Base-by-base conservation (phyloP, 2,113 vertebrate genomes). In the Nyctereutes procyonoides region DNA sequence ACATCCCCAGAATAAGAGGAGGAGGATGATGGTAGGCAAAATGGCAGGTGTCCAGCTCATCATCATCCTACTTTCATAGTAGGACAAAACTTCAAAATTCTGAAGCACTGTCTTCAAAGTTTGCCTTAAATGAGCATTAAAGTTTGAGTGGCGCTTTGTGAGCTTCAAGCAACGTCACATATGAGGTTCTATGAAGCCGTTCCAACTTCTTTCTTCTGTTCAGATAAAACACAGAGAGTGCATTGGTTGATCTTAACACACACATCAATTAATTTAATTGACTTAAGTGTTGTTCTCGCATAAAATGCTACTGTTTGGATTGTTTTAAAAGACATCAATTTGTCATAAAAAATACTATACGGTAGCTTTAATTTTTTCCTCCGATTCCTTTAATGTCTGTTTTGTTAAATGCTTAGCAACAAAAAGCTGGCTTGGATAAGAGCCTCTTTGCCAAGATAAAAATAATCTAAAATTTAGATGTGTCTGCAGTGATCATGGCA, bases 181-280 rank as follows among this genome's bases (percentile, higher is more conserved):
- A 73, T 81, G 53, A 32, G 84, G 63, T 43, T 86, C 85, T 74
- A 32, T 71, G 92, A 94, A 94, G 88, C 88, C 10, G 3, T 88
- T 91, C 82, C 77, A 95, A 63, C 83, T 93, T 88, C 88, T 60
- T 86, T 96, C 95, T 43, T 30, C 1, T 1, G 19, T 97, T 98
- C 97, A 95, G 98, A 98, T 96, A 69, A 98, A 93, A 98, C 96
- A 51, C n/a, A 85, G 83, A 62, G 97, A 98, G 83, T 26, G 90
- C 62, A 95, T 71, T 98, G 96, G 79, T 96, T 97, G 96, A 95
- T 98, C 67, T 97, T 96, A 98, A 98, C 96, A 97, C 85, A 74
- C 96, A 35, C 97, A 97, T 98, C 97, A 98, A 95, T 98, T 98
- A 97, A 98, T 98, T 98, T 98, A 96, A 96, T 95, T 96, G 97